Evolutionary conservation across 2,888 invertebrate genomes (phyloP).

Genomic region (Lasioglossum zephyrum): DNA sequence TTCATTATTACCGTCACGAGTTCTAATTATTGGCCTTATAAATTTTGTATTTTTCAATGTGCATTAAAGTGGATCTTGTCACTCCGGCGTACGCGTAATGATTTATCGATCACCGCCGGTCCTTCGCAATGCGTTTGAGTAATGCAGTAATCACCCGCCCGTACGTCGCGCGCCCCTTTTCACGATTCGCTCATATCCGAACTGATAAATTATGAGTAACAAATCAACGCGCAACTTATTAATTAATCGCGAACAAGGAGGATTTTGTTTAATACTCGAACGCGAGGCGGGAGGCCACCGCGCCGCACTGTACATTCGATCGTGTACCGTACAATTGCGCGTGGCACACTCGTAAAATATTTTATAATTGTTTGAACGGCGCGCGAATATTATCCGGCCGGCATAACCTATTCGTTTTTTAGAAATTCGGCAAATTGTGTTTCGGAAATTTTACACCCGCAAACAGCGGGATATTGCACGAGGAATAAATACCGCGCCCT

Average conservation of each 20-base stretch:
- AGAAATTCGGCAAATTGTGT: not conserved
- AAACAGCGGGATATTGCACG: not conserved
- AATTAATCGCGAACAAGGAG: constrained; percentile 36
- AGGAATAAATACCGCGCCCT: not conserved
- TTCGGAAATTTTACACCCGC: constrained; percentile 5
- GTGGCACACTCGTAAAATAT: constrained; percentile 24
- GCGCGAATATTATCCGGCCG: constrained; percentile 19
- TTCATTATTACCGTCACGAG: not conserved
- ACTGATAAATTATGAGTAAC: constrained; percentile 23
- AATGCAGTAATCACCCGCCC: constrained; percentile 28
- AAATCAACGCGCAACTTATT: constrained; percentile 42
- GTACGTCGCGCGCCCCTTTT: not conserved
- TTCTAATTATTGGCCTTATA: constrained; percentile 3
- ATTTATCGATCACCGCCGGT: constrained; percentile 43
- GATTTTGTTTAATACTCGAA: constrained; percentile 47
- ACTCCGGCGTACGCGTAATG: constrained; percentile 14
- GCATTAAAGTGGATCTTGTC: constrained; percentile 8
- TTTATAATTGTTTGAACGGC: constrained; percentile 20
- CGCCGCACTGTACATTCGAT: not conserved
- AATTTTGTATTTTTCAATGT: constrained; percentile 13
- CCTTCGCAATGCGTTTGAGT: constrained; percentile 31
- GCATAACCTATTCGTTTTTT: not conserved
- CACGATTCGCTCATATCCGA: not conserved
- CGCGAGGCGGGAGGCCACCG: not conserved
- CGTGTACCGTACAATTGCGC: not conserved